phyloP scores from a whole-genome alignment of 35 echinoderm and acorn worm species.

The Lytechinus pictus region DNA sequence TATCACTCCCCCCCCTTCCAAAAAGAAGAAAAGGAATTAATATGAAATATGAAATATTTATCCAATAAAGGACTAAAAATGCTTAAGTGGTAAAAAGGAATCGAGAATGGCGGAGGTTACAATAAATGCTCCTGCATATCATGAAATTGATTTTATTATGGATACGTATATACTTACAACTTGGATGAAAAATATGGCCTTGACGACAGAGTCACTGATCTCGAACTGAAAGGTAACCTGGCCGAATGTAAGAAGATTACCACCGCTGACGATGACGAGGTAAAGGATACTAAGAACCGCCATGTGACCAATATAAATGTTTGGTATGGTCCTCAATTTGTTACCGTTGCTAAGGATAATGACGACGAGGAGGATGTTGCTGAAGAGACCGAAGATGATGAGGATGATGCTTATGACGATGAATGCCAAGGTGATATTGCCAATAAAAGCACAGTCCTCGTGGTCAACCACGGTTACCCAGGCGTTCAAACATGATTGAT shows the following conservation, averaged over 20 bases:
- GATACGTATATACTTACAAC: neutral
- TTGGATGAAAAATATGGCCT: conserved; percentile 17
- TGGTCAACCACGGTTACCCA: neutral
- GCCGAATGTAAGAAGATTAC: neutral
- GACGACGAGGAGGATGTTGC: neutral
- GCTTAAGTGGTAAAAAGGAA: no score
- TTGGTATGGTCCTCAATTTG: conserved; percentile 11
- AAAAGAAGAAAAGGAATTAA: no score
- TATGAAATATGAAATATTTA: no score
- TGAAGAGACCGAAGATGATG: conserved; percentile 25
- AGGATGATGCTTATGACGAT: conserved; percentile 5
- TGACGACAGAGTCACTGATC: neutral
- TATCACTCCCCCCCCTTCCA: no score
- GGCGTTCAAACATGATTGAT: neutral
- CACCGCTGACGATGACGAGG: conserved; percentile 10
- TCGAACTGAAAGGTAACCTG: neutral
- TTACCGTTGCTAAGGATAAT: conserved; percentile 22
- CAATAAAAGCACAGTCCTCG: conserved; percentile 21
- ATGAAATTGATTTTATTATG: neutral
- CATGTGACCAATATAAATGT: conserved; percentile 29
- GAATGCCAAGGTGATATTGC: neutral
- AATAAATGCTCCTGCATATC: no score
- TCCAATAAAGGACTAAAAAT: no score
- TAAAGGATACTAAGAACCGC: neutral
- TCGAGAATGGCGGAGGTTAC: no score